Evolutionary conservation across 2,797 vertebrate species (phyloP).

Genomic region (Chanos chanos): DNA sequence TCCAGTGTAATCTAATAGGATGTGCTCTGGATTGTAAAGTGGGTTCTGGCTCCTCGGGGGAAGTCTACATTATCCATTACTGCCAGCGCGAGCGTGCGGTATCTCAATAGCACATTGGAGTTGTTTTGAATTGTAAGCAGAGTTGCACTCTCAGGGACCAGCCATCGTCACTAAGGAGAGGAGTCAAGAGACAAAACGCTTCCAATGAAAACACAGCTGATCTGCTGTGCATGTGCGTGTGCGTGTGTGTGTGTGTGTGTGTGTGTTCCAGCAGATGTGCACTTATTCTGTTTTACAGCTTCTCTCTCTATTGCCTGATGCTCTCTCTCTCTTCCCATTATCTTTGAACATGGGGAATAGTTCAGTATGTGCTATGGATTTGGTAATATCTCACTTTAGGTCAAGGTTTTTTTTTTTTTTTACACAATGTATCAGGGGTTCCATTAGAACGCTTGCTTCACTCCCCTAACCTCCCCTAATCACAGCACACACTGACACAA

Average conservation of each 20-base stretch:
- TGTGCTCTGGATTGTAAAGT: slow-evolving; percentile 36
- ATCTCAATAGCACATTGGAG: slow-evolving; percentile 24
- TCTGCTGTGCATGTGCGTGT: not conserved
- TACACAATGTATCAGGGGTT: slow-evolving; percentile 14
- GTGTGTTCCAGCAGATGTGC: slow-evolving; percentile 41
- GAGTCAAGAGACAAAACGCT: slow-evolving; percentile 19
- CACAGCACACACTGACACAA: not conserved
- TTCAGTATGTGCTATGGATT: slow-evolving; percentile 30
- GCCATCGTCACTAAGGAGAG: slow-evolving; percentile 31
- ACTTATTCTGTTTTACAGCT: slow-evolving; percentile 29
- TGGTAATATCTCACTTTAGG: slow-evolving; percentile 25
- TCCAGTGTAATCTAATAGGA: slow-evolving; percentile 50
- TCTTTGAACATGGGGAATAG: slow-evolving; percentile 7
- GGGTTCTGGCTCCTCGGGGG: slow-evolving; percentile 29
- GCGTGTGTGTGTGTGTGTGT: slow-evolving; percentile 20
- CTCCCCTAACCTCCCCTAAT: not conserved
- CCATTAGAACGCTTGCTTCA: slow-evolving; percentile 11
- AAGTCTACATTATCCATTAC: slow-evolving; percentile 26
- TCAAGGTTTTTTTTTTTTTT: slow-evolving; percentile 16
- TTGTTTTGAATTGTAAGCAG: slow-evolving; percentile 35
- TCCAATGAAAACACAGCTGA: slow-evolving; percentile 36
- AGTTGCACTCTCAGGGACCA: slow-evolving; percentile 21
- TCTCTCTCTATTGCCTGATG: not conserved
- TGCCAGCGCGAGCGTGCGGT: slow-evolving; percentile 20
- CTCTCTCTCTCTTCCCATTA: slow-evolving; percentile 19